Evolutionary conservation across 2,113 vertebrate species (phyloP).

Genomic region (Sturnira hondurensis): DNA sequence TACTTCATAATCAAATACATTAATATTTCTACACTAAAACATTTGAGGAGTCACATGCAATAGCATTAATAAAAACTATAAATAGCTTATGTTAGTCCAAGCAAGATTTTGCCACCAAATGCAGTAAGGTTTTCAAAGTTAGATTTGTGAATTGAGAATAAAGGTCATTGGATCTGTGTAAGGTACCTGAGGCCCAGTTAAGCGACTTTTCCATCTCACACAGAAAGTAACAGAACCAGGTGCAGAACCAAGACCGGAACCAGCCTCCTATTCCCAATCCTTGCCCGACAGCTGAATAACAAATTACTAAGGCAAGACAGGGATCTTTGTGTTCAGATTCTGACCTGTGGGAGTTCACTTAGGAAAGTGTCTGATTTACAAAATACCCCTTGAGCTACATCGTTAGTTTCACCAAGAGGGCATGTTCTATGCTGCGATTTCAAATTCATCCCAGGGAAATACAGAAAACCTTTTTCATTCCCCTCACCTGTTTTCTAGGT

Average conservation of each 20-base stretch:
- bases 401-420: background rate
- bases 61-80: no score
- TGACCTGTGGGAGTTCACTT: background rate
- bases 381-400: background rate
- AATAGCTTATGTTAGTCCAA: no score
- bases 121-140: background rate
- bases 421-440: background rate
- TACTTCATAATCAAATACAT: background rate
- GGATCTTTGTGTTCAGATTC: background rate
- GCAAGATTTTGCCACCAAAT: background rate
- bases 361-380: background rate
- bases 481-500: background rate
- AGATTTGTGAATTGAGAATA: background rate
- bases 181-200: background rate
- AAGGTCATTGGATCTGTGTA: background rate
- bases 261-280: background rate
- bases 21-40: no score
- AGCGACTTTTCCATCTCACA: background rate
- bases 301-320: background rate
- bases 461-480: background rate
- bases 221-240: background rate
- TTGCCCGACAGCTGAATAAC: background rate
- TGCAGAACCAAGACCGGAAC: background rate
- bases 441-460: background rate
- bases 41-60: no score